Evolutionary conservation across 2,113 vertebrate genomes (phyloP), one percentile per base, ranked within the genome.

Genomic region (Casuarius casuarius): DNA sequence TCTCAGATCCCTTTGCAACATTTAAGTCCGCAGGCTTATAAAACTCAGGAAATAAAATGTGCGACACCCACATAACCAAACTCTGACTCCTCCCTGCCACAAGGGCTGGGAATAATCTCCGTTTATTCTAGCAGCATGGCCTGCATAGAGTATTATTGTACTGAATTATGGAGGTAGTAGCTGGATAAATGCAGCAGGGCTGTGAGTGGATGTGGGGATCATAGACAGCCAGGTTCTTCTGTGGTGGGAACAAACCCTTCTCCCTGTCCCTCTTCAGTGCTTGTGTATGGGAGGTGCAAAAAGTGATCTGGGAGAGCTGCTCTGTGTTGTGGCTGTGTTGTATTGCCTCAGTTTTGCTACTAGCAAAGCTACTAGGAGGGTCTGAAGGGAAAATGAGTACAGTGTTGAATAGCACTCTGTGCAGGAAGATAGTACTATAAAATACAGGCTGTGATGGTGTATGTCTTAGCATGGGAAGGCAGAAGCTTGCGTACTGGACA

Each of bases 401-500:
- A 23, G 35, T 38, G n/a, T 22, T 38, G 61, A 63, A 63, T 23
- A 14, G 35, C 61, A 63, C 22, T 23, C 21, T 63, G 21, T 63
- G 61, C 61, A 38, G 33, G 35, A 23, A 38, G n/a, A 8, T 38
- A 38, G 56, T 63, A 14, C 61, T 38, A 25, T 38, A 38, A 63
- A 63, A 38, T n/a, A 35, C 51, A 44, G 91, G 25, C 52, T 52
- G 28, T 3, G 49, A 4, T 4, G 52, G 19, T 56, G 7, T 1
- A 1, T 26, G 40, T 13, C 1, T 25, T 15, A 58, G n/a, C 25
- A n/a, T 14, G 29, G n/a, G 61, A 63, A 38, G 28, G 23, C 28
- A 56, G 29, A 33, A 0, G 2, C 40, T 40, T 0, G 0, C 29
- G 11, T 42, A 20, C 25, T 33, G 51, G 33, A 23, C 33, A 51